phyloP scores from a whole-genome alignment of 2,888 invertebrate genomes.

The Octodonta nipae region DNA sequence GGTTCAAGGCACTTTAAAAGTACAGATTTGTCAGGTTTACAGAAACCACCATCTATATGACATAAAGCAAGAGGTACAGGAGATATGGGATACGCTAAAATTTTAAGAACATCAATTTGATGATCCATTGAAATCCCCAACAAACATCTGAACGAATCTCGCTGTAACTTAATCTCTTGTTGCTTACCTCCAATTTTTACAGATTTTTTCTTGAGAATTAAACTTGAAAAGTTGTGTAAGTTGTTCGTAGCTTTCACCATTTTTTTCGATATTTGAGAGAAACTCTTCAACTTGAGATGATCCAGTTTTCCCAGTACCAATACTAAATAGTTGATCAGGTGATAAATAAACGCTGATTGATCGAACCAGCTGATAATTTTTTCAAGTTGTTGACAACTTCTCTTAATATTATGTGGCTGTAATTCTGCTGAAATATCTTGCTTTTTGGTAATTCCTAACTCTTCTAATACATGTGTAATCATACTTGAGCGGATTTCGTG shows the following conservation, averaged over 20 bases:
- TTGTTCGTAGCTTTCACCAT: conserved; percentile 4
- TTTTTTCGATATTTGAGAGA: conserved; percentile 4
- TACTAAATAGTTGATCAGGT: conserved; percentile 4
- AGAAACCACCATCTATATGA: conserved; percentile 16
- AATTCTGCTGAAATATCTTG: conserved; percentile 18
- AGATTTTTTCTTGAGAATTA: conserved; percentile 3
- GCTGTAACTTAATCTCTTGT: conserved; percentile 4
- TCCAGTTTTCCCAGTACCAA: conserved; percentile 4
- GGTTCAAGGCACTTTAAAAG: not conserved
- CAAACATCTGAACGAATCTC: conserved; percentile 7
- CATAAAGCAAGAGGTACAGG: conserved; percentile 16
- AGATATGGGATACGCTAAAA: conserved; percentile 7
- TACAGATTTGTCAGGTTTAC: conserved; percentile 12
- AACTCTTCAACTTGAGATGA: conserved; percentile 2
- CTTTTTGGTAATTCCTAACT: conserved; percentile 13
- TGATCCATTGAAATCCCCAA: conserved; percentile 16
- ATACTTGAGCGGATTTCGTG: conserved; percentile 17
- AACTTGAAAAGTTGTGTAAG: conserved; percentile 3
- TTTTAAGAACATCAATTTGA: conserved; percentile 12
- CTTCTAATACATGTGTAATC: conserved; percentile 15
- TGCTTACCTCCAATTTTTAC: conserved; percentile 7
- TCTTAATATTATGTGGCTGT: not conserved
- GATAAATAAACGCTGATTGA: conserved; percentile 2
- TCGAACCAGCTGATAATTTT: conserved; percentile 2
- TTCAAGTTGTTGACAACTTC: conserved; percentile 1